Conservation (phyloP, 2,797 vertebrate species). For the Fundulus diaphanus region DNA sequence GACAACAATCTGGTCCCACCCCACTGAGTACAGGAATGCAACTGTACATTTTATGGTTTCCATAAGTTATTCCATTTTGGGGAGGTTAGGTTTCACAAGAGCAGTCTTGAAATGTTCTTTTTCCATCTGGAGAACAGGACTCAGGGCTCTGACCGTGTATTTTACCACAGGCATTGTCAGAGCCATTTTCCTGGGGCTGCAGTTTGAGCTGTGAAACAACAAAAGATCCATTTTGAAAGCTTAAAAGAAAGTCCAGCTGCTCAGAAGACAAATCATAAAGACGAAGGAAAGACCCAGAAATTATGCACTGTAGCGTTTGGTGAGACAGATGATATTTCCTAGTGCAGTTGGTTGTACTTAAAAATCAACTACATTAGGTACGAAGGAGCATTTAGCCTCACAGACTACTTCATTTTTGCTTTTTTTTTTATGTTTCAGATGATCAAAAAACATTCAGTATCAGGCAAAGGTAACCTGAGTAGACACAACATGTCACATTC, state of each 20-base stretch:
- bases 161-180: neutral
- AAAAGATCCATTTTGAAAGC: neutral
- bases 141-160: neutral
- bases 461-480: neutral
- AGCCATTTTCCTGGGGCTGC: no score
- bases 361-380: neutral
- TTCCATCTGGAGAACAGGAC: neutral
- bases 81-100: conserved; percentile 48
- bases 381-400: neutral
- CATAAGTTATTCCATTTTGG: conserved; percentile 68
- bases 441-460: neutral
- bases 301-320: neutral
- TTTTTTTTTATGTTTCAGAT: neutral
- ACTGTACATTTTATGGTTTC: conserved; percentile 73
- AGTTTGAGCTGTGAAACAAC: no score
- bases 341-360: neutral
- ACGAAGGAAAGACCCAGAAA: neutral
- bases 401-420: neutral
- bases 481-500: neutral
- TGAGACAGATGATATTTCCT: neutral
- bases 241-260: neutral
- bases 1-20: conserved; percentile 46
- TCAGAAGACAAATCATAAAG: neutral
- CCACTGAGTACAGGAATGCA: conserved; percentile 44
- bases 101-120: conserved; percentile 3